phyloP scores from a whole-genome alignment of 35 echinoderm and acorn worm genomes.

The Lytechinus pictus region DNA sequence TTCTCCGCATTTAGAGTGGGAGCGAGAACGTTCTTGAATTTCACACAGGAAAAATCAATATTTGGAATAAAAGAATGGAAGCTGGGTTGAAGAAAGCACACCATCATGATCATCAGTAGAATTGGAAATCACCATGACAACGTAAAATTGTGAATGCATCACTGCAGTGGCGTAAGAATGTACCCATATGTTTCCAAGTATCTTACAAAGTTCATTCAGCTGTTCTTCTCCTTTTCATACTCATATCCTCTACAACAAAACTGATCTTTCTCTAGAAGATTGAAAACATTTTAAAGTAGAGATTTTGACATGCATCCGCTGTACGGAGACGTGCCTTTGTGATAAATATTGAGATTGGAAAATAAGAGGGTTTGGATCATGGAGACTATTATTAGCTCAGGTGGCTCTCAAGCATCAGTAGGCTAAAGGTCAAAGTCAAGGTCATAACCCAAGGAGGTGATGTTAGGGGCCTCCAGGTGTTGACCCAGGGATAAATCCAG shows the following conservation, averaged over 20 bases:
- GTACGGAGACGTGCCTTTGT: background rate
- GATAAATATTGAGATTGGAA: background rate
- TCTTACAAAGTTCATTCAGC: background rate
- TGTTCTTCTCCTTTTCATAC: background rate
- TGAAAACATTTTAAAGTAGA: background rate
- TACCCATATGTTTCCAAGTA: background rate
- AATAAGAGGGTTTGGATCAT: background rate
- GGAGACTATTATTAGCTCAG: background rate
- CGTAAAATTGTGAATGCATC: background rate
- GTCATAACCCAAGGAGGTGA: background rate
- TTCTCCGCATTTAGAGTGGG: background rate
- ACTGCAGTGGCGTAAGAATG: background rate
- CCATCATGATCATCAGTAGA: background rate
- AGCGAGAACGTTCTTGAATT: background rate
- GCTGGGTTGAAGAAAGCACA: background rate
- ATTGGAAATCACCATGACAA: background rate
- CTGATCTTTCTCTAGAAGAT: background rate
- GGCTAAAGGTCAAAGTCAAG: slow-evolving; percentile 9
- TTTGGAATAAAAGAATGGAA: background rate
- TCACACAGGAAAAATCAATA: background rate
- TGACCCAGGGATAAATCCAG: background rate
- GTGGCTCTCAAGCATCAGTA: background rate
- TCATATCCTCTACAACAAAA: background rate
- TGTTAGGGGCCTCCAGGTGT: background rate
- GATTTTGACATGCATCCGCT: background rate